phyloP scores from a whole-genome alignment of 2,888 invertebrate species.

The Drosophila acutilabella region DNA sequence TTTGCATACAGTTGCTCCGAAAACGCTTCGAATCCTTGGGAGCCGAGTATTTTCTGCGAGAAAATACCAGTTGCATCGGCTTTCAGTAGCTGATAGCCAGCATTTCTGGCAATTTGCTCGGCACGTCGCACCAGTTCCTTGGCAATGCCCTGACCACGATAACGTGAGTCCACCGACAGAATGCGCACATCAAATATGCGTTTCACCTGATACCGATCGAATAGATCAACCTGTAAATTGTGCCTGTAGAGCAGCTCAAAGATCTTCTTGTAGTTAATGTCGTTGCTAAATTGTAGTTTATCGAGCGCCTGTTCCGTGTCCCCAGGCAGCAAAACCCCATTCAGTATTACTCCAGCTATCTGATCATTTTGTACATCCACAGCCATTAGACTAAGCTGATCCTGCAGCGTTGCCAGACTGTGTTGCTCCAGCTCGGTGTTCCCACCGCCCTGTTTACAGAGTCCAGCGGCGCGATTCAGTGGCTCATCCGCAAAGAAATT shows the following conservation, averaged over 20 bases:
- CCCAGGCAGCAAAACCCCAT: conserved; percentile 90
- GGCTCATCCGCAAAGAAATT: conserved; percentile 94
- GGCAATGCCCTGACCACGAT: conserved; percentile 91
- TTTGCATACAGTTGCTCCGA: conserved; percentile 90
- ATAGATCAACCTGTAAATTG: conserved; percentile 89
- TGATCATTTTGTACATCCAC: conserved; percentile 86
- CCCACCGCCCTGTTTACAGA: conserved; percentile 89
- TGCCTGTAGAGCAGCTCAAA: conserved; percentile 91
- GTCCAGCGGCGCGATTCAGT: conserved; percentile 91
- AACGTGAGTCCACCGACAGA: conserved; percentile 89
- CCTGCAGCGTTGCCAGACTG: conserved; percentile 90
- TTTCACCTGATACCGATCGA: conserved; percentile 88
- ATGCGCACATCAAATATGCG: conserved; percentile 92
- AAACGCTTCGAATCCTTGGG: conserved; percentile 88
- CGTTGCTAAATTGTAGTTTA: conserved; percentile 88
- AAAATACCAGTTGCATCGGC: conserved; percentile 93
- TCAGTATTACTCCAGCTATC: conserved; percentile 92
- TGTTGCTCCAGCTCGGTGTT: conserved; percentile 91
- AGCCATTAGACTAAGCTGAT: conserved; percentile 91
- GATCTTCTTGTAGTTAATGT: conserved; percentile 91
- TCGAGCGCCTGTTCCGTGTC: conserved; percentile 90
- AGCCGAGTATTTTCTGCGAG: conserved; percentile 91
- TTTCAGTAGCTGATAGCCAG: conserved; percentile 89
- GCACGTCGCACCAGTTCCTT: conserved; percentile 89
- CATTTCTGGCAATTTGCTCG: conserved; percentile 88